Base-by-base conservation (phyloP, 2,797 vertebrate genomes). In the Lacerta bilineata region DNA sequence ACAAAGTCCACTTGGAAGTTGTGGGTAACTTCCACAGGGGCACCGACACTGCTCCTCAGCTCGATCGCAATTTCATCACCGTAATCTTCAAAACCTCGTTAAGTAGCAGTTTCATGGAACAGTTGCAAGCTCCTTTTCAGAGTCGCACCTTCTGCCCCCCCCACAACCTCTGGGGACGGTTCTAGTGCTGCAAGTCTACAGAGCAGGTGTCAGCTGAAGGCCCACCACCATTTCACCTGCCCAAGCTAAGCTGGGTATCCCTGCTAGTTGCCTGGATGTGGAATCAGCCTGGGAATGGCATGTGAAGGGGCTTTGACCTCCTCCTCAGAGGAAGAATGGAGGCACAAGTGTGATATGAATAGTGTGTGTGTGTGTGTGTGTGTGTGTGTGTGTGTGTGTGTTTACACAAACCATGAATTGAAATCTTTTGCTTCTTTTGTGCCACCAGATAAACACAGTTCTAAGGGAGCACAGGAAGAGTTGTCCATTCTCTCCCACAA, bases 1-100 rank as follows among this genome's bases (percentile, higher is more conserved):
- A 99, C 99, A 92, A 99, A 99, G 94, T 99, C 99, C 88, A 99
- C 99, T 95, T 99, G 99, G 97, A 99, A 99, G 96, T 99, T 99
- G 93, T 99, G 99, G 0, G 98, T 99, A 81, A 99, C 98, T 92
- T 99, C 99, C 95, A 99, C 98, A 0, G 99, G 99, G 0, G 99
- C 99, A 5, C 99, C 99, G 69, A 98, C 98, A 41, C 99, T 99
- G 96, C 98, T 99, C 89, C 99, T 97, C 93, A 99, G 94, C 95
- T 99, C 99, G 25, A 99, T 99, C 78, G 99, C 99, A 13, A 99
- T 99, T 97, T 99, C 99, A 92, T 99, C 99, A 50, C 99, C 99
- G 90, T 99, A 99, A 97, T 99, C 99, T 99, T 95, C 71, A 93
- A 91, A 91, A 76, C 92, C 94, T 95, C 88, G 96, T 98, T 97